These are phyloP conservation scores for Craterocephalus amniculus DNA, from an alignment of 2,797 vertebrate genomes.

Conservation along the genomic window DNA sequence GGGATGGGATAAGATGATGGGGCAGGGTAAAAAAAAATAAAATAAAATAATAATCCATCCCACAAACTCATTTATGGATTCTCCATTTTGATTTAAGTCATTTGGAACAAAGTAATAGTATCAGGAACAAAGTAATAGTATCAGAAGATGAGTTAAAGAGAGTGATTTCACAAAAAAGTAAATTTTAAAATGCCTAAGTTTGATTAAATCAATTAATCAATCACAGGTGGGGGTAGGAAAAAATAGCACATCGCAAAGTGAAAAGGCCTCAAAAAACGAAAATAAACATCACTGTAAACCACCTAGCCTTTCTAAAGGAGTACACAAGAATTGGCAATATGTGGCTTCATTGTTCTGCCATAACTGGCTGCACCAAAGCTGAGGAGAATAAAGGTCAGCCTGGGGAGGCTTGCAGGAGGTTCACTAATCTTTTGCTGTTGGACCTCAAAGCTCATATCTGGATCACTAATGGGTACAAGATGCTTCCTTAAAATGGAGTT, in stretches of 20 bases:
- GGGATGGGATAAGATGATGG: constrained; percentile 53
- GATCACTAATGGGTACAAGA: background rate
- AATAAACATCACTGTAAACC: background rate
- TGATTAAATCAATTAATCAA: background rate
- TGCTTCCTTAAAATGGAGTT: background rate
- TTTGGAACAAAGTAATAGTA: constrained; percentile 37
- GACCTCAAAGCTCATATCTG: background rate
- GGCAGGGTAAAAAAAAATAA: constrained; percentile 34
- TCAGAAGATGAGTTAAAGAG: background rate
- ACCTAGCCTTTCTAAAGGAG: too few species aligned
- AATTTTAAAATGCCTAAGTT: background rate
- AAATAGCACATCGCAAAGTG: background rate
- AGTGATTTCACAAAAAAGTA: background rate
- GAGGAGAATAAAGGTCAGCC: constrained; percentile 1
- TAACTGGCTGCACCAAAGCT: background rate
- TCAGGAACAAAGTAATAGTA: constrained; percentile 31
- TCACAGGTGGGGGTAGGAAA: background rate
- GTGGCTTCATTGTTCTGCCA: background rate
- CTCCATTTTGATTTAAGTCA: constrained; percentile 61
- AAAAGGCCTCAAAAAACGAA: background rate
- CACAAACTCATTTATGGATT: constrained; percentile 76
- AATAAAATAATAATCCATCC: constrained; percentile 25
- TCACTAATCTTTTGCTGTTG: constrained; percentile 1
- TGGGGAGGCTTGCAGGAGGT: background rate
- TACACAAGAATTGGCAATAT: background rate